Base-by-base conservation (phyloP, 35 echinoderm and acorn worm species). In the Strongylocentrotus purpuratus region DNA sequence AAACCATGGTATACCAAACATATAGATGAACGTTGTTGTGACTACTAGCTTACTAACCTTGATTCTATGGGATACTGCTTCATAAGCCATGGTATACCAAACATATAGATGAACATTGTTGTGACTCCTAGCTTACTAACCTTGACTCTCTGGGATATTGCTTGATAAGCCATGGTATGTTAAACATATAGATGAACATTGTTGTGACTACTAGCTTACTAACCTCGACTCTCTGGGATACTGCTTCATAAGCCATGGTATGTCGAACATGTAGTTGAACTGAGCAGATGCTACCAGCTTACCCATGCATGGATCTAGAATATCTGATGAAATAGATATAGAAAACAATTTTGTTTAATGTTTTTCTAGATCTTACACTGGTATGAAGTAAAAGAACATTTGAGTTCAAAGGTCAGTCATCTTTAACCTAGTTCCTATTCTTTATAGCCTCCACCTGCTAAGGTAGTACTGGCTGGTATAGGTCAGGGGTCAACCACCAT, bases 181-280 rank as follows among this genome's bases (percentile, higher is more conserved):
- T 96, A 99, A 95, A 70, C 17, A 70, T 70, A 70, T 22, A 70
- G 61, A 6, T 70, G 61, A 70, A 70, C 17, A 22, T 13, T 22
- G 4, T 4, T 70, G 17, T 18, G 25, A 70, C 61, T 5, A 28
- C 61, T 70, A 25, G 61, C 4, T 25, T 70, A 70, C 61, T 70
- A 70, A 99, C 97, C 97, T 97, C 59, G 92, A 96, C 47, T 99
- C 94, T 52, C 4, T 61, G 33, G 96, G 97, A 94, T 99, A 99
- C 47, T 99, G 97, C 61, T 97, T 33, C 35, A 99, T 94, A 12
- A 99, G 86, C 97, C 96, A 97, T 86, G 97, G 95, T 50, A 99
- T 99, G 52, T 99, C 97, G 97, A 95, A 94, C 92, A 97, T 95
- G 48, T 97, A 99, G 61, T 99, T 99, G 60, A 99, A 99, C 85